Evolutionary conservation across 1,140 invertebrate genomes (phyloP), one percentile per base, ranked within the genome.

Genomic region (Saccostrea echinata): DNA sequence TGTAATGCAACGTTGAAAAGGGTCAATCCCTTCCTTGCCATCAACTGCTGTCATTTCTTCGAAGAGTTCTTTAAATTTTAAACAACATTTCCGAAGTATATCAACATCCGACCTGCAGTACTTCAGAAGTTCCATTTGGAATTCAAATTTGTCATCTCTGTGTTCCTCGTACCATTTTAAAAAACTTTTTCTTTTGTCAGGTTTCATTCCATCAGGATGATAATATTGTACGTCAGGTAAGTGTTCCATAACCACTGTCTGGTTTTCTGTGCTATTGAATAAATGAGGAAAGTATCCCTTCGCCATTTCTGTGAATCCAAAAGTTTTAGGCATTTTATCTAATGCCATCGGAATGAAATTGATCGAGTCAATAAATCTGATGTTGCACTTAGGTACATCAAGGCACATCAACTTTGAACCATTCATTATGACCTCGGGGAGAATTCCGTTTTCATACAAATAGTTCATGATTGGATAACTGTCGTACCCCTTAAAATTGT

Each of bases 401-500:
- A 90, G 55, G 27, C 55, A 68, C 89, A 86, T 71, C 18, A 55
- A 90, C 35, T 90, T 90, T n/a, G 68, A 88, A 24, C 89, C 89
- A 85, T 86, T 90, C 16, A 57, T 68, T 13, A 90, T 83, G 18
- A 90, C 76, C 18, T 76, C 51, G 61, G 89, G 89, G 27, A 88
- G 33, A 35, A 90, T 87, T 16, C 52, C 87, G 85, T 90, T 88
- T 85, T 33, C 30, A 55, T 88, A 84, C 33, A 90, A 80, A 80
- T 88, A 90, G 61, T 84, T 35, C 2, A 90, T 43, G 27, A 90
- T 85, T 8, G 85, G 87, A 35, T 88, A 88, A 33, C 76, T 64
- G 35, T 88, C 89, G 43, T 88, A 88, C n/a, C 87, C 89, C 84
- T 90, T 84, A 61, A 88, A 88, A 52, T 88, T 90, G 52, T 90